Conservation (phyloP, 1,140 invertebrate species). For the Trichomalopsis sarcophagae region DNA sequence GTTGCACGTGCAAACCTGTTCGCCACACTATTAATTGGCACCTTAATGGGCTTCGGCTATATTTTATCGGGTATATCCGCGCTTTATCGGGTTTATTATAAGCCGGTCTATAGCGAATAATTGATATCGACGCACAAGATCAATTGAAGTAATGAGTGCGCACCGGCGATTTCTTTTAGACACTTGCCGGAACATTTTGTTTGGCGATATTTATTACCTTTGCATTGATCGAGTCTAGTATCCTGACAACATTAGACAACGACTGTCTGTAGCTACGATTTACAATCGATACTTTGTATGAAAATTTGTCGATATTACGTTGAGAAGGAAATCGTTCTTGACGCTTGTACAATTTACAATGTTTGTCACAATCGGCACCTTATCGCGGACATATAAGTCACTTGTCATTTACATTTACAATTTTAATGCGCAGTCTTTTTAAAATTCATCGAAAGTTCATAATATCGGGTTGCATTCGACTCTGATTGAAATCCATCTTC, state of each 20-base stretch:
- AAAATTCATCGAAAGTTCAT: background rate
- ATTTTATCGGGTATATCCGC: background rate
- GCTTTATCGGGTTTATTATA: no score
- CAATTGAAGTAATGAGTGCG: background rate
- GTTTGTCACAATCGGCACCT: no score
- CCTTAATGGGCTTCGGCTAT: background rate
- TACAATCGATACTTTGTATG: no score
- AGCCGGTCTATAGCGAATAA: background rate
- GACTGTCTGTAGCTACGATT: no score
- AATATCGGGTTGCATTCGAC: no score
- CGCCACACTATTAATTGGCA: background rate
- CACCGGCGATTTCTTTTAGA: background rate
- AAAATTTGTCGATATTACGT: no score
- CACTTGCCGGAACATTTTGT: background rate
- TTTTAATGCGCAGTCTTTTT: background rate
- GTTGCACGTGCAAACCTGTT: background rate
- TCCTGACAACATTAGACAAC: no score
- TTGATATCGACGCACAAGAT: background rate
- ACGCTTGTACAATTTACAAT: no score
- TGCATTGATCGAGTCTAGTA: background rate
- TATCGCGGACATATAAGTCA: background rate
- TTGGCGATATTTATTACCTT: background rate
- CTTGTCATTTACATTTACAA: background rate
- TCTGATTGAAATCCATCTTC: background rate
- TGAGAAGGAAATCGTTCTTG: no score